A percentile compares a stretch with the other conserved stretches of the same genome.
Conservation (phyloP, 2,113 vertebrate genomes). For the Callionymus lyra region DNA sequence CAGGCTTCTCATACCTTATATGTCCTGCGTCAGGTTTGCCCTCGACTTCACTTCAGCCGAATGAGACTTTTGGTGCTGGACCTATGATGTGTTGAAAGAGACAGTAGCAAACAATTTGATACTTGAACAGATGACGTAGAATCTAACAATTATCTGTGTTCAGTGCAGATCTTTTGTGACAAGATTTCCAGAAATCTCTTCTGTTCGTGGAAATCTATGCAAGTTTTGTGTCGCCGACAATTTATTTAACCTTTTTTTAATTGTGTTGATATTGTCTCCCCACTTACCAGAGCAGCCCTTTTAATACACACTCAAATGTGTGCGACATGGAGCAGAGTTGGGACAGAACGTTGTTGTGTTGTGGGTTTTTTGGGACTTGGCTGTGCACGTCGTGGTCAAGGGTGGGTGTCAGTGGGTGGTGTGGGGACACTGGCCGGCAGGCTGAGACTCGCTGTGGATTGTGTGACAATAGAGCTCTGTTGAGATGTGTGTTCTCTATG, state of each 20-base stretch:
- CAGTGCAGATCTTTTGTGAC: too few relatives aligned
- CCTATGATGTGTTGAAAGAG: too few relatives aligned
- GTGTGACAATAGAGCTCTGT: constrained; percentile 52
- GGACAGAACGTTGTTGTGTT: constrained; percentile 17
- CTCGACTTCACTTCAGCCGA: constrained; percentile 1
- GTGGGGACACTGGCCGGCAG: constrained; percentile 7
- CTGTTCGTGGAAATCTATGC: too few relatives aligned
- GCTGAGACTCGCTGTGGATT: constrained; percentile 43
- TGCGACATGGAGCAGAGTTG: constrained; percentile 9
- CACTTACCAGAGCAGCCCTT: too few relatives aligned
- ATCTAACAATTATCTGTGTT: too few relatives aligned
- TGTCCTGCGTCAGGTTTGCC: constrained; percentile 11
- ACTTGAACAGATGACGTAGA: too few relatives aligned
- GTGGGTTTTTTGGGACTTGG: not conserved
- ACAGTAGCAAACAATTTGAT: too few relatives aligned
- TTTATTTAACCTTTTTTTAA: too few relatives aligned
- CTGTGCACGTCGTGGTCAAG: constrained; percentile 5
- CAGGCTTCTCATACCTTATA: constrained; percentile 31
- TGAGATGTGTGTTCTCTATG: constrained; percentile 16
- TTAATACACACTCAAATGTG: too few relatives aligned
- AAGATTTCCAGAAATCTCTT: too few relatives aligned
- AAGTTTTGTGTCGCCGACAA: not conserved
- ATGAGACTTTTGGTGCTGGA: not conserved
- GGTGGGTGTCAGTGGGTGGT: constrained; percentile 7
- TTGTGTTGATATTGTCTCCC: too few relatives aligned